These are phyloP conservation scores for Noturus placidus DNA, from an alignment of 2,113 vertebrate species.

Conservation along the genomic window DNA sequence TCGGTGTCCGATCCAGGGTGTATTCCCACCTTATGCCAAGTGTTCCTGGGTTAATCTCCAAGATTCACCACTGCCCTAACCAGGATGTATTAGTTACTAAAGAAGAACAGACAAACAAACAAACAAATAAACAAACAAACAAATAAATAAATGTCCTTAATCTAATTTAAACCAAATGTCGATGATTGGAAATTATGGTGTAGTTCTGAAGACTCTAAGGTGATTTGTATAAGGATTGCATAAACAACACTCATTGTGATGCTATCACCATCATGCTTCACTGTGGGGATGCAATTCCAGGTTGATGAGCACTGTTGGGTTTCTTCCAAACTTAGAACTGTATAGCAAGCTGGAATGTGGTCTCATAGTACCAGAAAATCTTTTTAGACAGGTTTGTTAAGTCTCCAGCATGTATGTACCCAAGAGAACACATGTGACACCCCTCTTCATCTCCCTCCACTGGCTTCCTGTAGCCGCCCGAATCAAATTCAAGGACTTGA, in stretches of 20 bases:
- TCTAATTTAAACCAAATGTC: not conserved
- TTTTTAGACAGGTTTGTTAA: not conserved
- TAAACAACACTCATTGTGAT: not conserved
- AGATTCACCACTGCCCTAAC: not conserved
- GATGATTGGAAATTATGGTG: not conserved
- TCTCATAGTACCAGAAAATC: not conserved
- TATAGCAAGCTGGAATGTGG: not conserved
- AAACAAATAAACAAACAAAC: too few species aligned
- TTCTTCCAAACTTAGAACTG: not conserved
- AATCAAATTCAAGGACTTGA: too few species aligned
- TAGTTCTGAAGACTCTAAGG: not conserved
- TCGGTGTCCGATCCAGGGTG: not conserved
- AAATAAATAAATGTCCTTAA: not conserved
- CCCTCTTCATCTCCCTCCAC: too few species aligned
- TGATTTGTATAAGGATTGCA: not conserved
- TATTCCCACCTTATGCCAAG: not conserved
- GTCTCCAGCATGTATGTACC: not conserved
- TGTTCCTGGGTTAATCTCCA: not conserved
- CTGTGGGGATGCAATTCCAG: not conserved
- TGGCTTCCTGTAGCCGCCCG: too few species aligned
- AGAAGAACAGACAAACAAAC: not conserved
- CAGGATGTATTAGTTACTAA: not conserved
- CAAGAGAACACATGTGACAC: too few species aligned
- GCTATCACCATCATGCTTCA: not conserved
- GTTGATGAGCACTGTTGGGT: not conserved